These are phyloP conservation scores for Desoria tigrina DNA, from an alignment of 2,888 invertebrate genomes.

Conservation along the genomic window DNA sequence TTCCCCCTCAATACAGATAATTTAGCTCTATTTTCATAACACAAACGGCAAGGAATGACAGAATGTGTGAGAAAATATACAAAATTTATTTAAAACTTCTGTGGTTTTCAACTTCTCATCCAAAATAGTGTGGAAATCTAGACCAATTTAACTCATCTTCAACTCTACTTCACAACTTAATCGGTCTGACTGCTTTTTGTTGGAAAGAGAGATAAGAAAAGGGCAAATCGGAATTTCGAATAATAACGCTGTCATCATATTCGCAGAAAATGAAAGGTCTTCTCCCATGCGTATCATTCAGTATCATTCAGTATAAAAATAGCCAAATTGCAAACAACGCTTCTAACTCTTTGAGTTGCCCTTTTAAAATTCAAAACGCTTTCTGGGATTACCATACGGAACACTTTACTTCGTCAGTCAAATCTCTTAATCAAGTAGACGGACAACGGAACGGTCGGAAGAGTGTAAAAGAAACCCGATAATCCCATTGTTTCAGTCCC, in stretches of 20 bases:
- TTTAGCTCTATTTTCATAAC: slow-evolving; percentile 16
- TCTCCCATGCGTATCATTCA: no score
- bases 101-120: slow-evolving; percentile 28
- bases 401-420: not conserved
- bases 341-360: no score
- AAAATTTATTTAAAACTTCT: slow-evolving; percentile 28
- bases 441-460: not conserved
- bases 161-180: no score
- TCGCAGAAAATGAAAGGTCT: no score
- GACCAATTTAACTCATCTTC: slow-evolving; percentile 4
- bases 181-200: not conserved
- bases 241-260: not conserved
- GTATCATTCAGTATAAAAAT: no score
- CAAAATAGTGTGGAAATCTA: slow-evolving; percentile 3
- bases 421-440: slow-evolving; percentile 20
- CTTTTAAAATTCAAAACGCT: no score
- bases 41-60: not conserved
- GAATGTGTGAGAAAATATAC: slow-evolving; percentile 34
- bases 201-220: not conserved
- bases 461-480: slow-evolving; percentile 7
- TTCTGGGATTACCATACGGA: no score
- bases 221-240: not conserved
- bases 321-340: no score
- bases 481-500: slow-evolving; percentile 40
- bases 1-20: slow-evolving; percentile 9